These are phyloP conservation scores for Xanthorhoe designata DNA, from an alignment of 2,888 invertebrate species.

Conservation along the genomic window DNA sequence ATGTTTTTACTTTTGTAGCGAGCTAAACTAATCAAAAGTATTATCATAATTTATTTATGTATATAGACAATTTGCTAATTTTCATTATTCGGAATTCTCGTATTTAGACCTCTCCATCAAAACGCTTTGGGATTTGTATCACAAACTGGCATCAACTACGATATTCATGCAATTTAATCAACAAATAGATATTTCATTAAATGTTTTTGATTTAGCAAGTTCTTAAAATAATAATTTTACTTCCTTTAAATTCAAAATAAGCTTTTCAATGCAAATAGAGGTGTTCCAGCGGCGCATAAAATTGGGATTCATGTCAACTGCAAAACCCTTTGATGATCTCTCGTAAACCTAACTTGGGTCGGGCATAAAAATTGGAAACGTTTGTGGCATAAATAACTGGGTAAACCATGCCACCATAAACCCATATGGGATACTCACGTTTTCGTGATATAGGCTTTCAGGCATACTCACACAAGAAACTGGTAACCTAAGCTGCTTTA, in stretches of 20 bases:
- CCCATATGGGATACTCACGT: slow-evolving; percentile 34
- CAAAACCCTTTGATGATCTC: slow-evolving; percentile 46
- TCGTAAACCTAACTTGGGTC: slow-evolving; percentile 44
- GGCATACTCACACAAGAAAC: slow-evolving; percentile 17
- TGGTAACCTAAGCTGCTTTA: neutral
- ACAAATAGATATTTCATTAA: no score
- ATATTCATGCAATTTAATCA: no score
- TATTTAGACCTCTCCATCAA: no score
- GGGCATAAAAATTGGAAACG: slow-evolving; percentile 47
- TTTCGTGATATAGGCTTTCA: slow-evolving; percentile 31
- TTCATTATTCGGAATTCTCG: no score
- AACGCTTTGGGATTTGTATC: no score
- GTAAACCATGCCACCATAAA: slow-evolving; percentile 38
- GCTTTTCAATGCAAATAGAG: slow-evolving; percentile 39
- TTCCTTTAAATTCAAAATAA: slow-evolving; percentile 19
- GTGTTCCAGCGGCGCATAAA: slow-evolving; percentile 39
- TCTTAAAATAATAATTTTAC: neutral
- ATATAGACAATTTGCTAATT: no score
- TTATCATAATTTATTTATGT: no score
- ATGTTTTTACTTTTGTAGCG: no score
- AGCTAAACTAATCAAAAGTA: no score
- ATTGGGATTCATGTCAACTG: slow-evolving; percentile 42
- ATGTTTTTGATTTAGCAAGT: no score
- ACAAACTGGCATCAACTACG: no score
- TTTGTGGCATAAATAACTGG: slow-evolving; percentile 38